These are phyloP conservation scores for Gymnocypris eckloni DNA, from an alignment of 2,797 vertebrate species.

Conservation along the genomic window DNA sequence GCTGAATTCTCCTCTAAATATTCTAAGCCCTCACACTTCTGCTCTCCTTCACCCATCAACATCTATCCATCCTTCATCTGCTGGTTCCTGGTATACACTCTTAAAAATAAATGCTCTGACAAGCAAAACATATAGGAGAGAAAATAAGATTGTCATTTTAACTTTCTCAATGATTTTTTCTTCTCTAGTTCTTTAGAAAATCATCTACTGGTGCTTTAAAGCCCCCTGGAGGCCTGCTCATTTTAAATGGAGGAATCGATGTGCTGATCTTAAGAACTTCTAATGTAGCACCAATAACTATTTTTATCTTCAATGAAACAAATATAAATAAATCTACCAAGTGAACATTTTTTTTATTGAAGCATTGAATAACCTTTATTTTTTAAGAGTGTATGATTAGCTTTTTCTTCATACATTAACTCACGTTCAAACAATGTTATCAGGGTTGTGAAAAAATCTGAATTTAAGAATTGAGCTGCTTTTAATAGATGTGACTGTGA, in stretches of 20 bases:
- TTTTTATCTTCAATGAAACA: neutral
- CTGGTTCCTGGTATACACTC: conserved; percentile 29
- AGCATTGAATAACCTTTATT: conserved; percentile 22
- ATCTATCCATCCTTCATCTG: conserved; percentile 21
- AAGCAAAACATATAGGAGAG: neutral
- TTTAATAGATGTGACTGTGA: neutral
- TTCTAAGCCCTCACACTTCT: conserved; percentile 22
- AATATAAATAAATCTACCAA: neutral
- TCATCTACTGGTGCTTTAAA: conserved; percentile 18
- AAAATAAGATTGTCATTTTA: neutral
- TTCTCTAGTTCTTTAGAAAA: conserved; percentile 6
- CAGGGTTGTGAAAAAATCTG: neutral
- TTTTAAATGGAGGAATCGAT: conserved; percentile 25
- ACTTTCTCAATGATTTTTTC: neutral
- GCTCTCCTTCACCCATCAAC: conserved; percentile 34
- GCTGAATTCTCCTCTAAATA: conserved; percentile 49
- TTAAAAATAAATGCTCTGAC: conserved; percentile 14
- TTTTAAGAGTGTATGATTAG: conserved; percentile 18
- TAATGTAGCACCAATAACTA: conserved; percentile 4
- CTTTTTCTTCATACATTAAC: conserved; percentile 5
- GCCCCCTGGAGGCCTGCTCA: neutral
- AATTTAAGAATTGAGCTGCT: neutral
- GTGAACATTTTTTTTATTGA: neutral
- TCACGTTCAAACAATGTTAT: neutral
- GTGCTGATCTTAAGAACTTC: conserved; percentile 18